Conservation (phyloP, 2,113 vertebrate genomes). For the Malurus elegans region DNA sequence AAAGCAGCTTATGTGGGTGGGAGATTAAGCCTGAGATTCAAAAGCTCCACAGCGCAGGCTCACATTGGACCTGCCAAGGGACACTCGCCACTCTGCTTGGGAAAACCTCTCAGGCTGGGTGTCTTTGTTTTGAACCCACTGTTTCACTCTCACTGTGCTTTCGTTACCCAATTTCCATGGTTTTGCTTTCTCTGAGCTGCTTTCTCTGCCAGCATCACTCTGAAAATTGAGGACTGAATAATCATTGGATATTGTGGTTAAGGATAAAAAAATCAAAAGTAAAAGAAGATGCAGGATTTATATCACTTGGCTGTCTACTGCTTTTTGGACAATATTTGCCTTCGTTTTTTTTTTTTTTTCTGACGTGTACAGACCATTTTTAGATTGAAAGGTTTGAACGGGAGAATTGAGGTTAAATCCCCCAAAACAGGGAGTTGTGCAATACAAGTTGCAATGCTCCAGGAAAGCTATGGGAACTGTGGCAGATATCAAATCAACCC, state of each 20-base stretch:
- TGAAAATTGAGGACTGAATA: not conserved
- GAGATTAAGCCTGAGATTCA: not conserved
- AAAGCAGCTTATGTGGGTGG: constrained; percentile 17
- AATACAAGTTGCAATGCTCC: not conserved
- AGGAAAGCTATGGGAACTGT: not conserved
- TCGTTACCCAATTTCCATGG: not conserved
- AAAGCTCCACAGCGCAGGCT: not conserved
- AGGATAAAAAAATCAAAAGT: not conserved
- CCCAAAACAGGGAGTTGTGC: not conserved
- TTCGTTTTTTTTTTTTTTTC: not conserved
- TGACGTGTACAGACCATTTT: not conserved
- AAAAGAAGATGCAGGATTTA: not conserved
- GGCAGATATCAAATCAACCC: not conserved
- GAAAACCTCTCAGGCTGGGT: not conserved
- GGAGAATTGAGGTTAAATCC: not conserved
- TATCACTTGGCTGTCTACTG: not conserved
- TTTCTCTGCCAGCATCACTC: not conserved
- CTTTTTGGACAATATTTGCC: not conserved
- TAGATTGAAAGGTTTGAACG: not conserved
- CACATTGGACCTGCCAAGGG: not conserved
- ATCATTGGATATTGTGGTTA: not conserved
- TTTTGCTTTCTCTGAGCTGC: not conserved
- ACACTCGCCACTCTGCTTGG: not conserved
- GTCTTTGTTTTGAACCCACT: not conserved
- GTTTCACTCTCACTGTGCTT: not conserved